A percentile compares a stretch with the other conserved stretches of the same genome.
These are phyloP conservation scores for Omphaloscelis lunosa DNA, from an alignment of 2,888 invertebrate genomes.

Conservation along the genomic window DNA sequence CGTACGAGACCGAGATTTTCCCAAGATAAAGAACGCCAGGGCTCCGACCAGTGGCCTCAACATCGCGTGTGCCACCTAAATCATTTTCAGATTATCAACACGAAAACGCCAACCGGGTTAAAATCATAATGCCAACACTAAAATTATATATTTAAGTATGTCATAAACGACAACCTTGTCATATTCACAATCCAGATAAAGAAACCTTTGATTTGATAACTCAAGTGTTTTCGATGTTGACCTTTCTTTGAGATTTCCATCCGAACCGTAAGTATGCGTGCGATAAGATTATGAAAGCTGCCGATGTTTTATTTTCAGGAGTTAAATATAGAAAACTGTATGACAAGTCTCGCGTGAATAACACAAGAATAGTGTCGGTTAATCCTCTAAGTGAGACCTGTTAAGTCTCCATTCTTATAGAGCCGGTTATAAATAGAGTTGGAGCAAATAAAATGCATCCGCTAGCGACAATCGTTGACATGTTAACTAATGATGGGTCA, in stretches of 20 bases:
- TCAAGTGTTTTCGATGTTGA: constrained; percentile 51
- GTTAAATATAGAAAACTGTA: constrained; percentile 28
- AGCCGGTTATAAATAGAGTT: constrained; percentile 74
- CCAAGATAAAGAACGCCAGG: constrained; percentile 81
- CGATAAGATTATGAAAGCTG: constrained; percentile 38
- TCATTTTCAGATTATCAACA: constrained; percentile 75
- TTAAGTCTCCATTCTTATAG: constrained; percentile 64
- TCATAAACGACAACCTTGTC: constrained; percentile 52
- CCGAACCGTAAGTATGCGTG: constrained; percentile 4
- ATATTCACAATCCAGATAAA: constrained; percentile 52
- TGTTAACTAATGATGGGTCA: constrained; percentile 87
- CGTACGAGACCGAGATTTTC: constrained; percentile 83
- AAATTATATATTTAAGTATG: constrained; percentile 47
- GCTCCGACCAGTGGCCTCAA: constrained; percentile 70
- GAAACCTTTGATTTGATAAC: constrained; percentile 51
- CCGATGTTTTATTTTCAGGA: constrained; percentile 33
- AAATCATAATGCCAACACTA: constrained; percentile 57
- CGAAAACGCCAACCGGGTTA: constrained; percentile 74
- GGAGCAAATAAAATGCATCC: constrained; percentile 86
- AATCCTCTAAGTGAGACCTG: constrained; percentile 56
- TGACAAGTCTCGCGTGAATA: constrained; percentile 19
- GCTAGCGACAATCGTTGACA: constrained; percentile 84
- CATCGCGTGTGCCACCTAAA: constrained; percentile 74
- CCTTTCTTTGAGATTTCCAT: constrained; percentile 54
- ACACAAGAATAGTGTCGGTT: constrained; percentile 38